Percentiles rank a stretch among this genome's conserved stretches.
These are phyloP conservation scores for Potamarius usumacintae DNA, from an alignment of 2,113 vertebrate genomes.

Conservation along the genomic window DNA sequence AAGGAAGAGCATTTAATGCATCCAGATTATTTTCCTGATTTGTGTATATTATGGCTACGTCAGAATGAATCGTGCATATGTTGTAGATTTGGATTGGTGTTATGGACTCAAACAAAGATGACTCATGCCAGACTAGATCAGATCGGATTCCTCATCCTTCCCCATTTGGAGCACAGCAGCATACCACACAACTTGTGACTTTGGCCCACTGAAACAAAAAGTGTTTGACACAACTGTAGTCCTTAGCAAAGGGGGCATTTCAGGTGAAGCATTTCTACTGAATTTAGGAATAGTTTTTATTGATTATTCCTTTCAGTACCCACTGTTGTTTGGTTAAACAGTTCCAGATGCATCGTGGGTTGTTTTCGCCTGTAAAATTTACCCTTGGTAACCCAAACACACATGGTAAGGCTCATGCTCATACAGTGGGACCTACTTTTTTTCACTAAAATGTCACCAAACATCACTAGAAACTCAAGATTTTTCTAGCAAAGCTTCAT, in stretches of 20 bases:
- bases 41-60: neutral
- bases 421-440: neutral
- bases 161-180: neutral
- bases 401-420: neutral
- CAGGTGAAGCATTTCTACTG: neutral
- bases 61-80: neutral
- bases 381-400: neutral
- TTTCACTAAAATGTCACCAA: neutral
- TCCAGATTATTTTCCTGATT: neutral
- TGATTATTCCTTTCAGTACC: neutral
- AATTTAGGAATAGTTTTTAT: neutral
- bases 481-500: neutral
- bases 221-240: neutral
- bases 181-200: conserved; percentile 1
- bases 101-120: conserved; percentile 22
- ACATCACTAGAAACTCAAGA: neutral
- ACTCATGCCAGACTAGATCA: conserved; percentile 30
- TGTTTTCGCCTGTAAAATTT: conserved; percentile 1
- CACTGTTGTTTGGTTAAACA: neutral
- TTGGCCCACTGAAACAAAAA: neutral
- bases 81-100: neutral
- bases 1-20: neutral
- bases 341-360: conserved; percentile 12
- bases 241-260: neutral
- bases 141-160: conserved; percentile 26